Evolutionary conservation across 2,113 vertebrate species (phyloP).

Genomic region (Charadrius vociferus): DNA sequence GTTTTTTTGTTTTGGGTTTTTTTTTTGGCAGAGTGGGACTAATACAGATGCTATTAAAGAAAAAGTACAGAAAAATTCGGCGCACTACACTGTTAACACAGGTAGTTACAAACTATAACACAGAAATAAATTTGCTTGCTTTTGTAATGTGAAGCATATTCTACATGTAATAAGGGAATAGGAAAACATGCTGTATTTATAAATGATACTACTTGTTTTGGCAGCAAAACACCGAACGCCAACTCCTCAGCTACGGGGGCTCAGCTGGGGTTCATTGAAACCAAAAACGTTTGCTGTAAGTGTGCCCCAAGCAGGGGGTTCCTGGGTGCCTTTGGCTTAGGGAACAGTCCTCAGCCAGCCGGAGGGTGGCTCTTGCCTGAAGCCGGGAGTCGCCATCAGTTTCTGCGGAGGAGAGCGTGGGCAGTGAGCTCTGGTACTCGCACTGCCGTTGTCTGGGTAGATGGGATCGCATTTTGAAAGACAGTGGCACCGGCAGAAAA

Average conservation of each 20-base stretch:
- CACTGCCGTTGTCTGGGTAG: too few species aligned
- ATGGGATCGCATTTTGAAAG: not conserved
- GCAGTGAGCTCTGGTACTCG: not conserved
- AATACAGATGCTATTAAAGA: not conserved
- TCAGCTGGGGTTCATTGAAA: not conserved
- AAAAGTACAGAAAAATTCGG: not conserved
- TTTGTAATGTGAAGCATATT: not conserved
- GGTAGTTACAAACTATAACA: not conserved
- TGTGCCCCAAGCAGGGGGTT: rapidly evolving
- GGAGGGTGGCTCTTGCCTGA: too few species aligned
- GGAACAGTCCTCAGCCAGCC: not conserved
- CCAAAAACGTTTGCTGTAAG: rapidly evolving
- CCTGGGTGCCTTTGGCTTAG: not conserved
- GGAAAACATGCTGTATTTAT: not conserved
- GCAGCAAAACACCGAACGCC: not conserved
- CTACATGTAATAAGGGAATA: not conserved
- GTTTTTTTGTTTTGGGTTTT: not conserved
- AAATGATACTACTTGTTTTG: not conserved
- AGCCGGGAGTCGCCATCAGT: not conserved
- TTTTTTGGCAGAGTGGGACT: not conserved
- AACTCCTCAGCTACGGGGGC: not conserved
- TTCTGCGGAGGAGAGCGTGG: not conserved
- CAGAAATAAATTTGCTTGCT: not conserved
- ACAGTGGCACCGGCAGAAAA: not conserved
- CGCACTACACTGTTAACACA: not conserved